phyloP scores from a whole-genome alignment of 2,888 invertebrate genomes.

The Corbicula japonica region DNA sequence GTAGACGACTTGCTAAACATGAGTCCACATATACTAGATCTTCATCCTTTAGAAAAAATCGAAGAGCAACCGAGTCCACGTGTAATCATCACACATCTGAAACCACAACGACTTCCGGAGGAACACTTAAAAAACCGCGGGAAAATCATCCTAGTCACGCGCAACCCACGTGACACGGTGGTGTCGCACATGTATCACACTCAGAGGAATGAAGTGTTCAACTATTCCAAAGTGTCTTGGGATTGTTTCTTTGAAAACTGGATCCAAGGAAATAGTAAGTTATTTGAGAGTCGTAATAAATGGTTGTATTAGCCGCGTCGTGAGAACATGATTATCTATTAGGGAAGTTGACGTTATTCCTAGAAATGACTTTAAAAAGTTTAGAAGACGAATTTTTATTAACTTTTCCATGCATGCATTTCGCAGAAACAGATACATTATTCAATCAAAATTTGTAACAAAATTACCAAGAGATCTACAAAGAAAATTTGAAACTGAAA shows the following conservation, averaged over 20 bases:
- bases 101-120: constrained; percentile 21
- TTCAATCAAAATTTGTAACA: no score
- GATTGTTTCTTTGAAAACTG: constrained; percentile 37
- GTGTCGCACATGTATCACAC: constrained; percentile 37
- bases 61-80: constrained; percentile 20
- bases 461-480: no score
- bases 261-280: constrained; percentile 29
- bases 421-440: no score
- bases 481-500: no score
- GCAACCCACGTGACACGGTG: constrained; percentile 39
- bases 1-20: constrained; percentile 14
- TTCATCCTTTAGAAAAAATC: constrained; percentile 22
- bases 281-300: no score
- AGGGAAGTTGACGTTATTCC: no score
- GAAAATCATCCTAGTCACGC: constrained; percentile 34
- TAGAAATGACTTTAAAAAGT: no score
- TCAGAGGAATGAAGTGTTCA: constrained; percentile 26
- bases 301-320: no score
- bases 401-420: no score
- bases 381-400: no score
- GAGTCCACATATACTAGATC: constrained; percentile 18
- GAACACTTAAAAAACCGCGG: constrained; percentile 41
- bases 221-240: constrained; percentile 24
- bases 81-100: constrained; percentile 18
- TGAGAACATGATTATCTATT: no score